Evolutionary conservation across 2,888 invertebrate genomes (phyloP), one percentile per base, ranked within the genome.

Genomic region (Lithophane leautieri): DNA sequence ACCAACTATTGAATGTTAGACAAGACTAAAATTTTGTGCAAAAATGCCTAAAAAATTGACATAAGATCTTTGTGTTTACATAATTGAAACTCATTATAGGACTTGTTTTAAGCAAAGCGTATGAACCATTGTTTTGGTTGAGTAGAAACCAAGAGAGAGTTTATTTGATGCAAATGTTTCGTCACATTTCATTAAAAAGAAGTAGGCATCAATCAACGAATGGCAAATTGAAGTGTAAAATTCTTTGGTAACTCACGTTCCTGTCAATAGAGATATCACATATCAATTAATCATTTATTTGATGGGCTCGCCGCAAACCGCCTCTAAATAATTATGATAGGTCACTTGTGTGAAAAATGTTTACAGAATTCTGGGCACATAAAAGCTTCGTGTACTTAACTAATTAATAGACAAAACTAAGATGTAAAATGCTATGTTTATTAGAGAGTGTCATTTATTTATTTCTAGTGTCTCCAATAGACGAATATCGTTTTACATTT

Each of bases 91-190:
- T 60, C 66, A 71, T 69, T 40, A 54, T 40, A 66, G 16, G 22
- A 14, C 56, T 68, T 60, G 62, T 78, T 73, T 80, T 68, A 82
- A 81, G 16, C 79, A 85, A 86, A 70, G 8, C 68, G 77, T 78
- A 85, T 82, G 81, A 83, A 73, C 71, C 76, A 84, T 79, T 83
- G 75, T 86, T 86, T 86, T 67, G 84, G 70, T 78, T 79, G 71
- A 79, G 73, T 82, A 80, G 84, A 87, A 88, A 87, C 76, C 83
- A 83, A 90, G 88, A 90, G 88, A 90, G 89, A 89, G 88, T 89
- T 85, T 78, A 83, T 84, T 81, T 52, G 60, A 71, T 56, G 71
- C 47, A 63, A 86, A 83, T 73, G 68, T 83, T 84, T 86, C 82
- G 83, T 83, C 80, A 83, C 73, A 75, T 80, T 83, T 84, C 81